Base-by-base conservation (phyloP, 2,113 vertebrate species). In the Parus major region DNA sequence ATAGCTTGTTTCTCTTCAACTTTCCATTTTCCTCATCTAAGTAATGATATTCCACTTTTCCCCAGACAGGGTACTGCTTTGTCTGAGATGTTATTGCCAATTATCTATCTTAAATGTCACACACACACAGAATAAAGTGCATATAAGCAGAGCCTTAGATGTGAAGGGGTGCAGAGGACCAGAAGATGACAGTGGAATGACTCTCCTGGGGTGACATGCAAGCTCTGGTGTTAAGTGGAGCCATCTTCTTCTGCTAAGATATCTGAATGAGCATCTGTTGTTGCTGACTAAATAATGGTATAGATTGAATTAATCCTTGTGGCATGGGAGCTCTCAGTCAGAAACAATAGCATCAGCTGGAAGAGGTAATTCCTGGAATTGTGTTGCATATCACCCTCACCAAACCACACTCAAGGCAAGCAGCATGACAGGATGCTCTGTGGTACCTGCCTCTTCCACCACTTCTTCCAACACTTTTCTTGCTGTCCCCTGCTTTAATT, bases 1-100 rank as follows among this genome's bases (percentile, higher is more conserved):
- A 88, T 70, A 2, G 0, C 60, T 96, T 56, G 35, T 89, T 91
- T 92, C 73, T 93, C 68, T 60, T 86, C 0, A 1, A 65, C 65
- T 84, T 95, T 88, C 77, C 56, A 81, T 92, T 96, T 97, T 93
- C 53, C 75, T 95, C 91, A 64, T 92, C 82, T 88, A 52, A 96
- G 65, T 80, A 95, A 72, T 55, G 36, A 52, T 76, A 50, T 88
- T 96, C 80, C 11, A 7, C 52, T 71, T 96, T 95, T 96, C 82
- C 56, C 49, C 89, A 93, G 22, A 73, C 81, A 66, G 76, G 47
- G 49, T 92, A 82, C 57, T 41, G 50, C 41, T 96, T 96, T 93
- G 86, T 84, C 85, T 7, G 29, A 92, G 49, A 86, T 23, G 19
- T 75, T 92, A 91, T 78, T 93, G 77, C 78, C 93, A 93, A 94